Percentiles rank a stretch among this genome's conserved stretches.
phyloP scores from a whole-genome alignment of 2,888 invertebrate species.

The Lumbricus terrestris region DNA sequence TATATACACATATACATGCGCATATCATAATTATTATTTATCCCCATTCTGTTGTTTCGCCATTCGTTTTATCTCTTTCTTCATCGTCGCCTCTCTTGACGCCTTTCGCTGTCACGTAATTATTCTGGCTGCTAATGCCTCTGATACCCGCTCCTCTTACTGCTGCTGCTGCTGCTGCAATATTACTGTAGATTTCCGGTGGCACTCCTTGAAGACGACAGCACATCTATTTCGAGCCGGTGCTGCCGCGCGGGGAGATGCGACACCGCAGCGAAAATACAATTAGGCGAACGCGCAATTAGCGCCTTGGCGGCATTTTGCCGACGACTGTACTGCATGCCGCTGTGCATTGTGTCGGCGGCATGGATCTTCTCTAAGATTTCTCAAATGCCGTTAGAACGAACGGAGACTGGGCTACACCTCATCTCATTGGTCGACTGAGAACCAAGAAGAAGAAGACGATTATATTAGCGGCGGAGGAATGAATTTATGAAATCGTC shows the following conservation, averaged over 20 bases:
- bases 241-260: neutral
- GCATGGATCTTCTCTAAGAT: neutral
- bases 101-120: neutral
- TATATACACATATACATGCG: neutral
- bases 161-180: neutral
- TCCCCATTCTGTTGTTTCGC: neutral
- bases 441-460: neutral
- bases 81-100: neutral
- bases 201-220: neutral
- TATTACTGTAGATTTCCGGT: neutral
- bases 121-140: neutral
- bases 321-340: neutral
- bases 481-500: neutral
- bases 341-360: neutral
- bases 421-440: neutral
- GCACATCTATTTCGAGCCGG: neutral
- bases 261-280: neutral
- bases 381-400: neutral
- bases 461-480: neutral
- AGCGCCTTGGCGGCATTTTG: neutral
- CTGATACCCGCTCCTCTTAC: neutral
- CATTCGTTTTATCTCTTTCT: neutral
- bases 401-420: neutral
- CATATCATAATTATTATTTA: no score
- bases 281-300: neutral